Percentiles rank a stretch among this genome's conserved stretches.
Conservation (phyloP, 2,888 invertebrate genomes). For the Patella pellucida region DNA sequence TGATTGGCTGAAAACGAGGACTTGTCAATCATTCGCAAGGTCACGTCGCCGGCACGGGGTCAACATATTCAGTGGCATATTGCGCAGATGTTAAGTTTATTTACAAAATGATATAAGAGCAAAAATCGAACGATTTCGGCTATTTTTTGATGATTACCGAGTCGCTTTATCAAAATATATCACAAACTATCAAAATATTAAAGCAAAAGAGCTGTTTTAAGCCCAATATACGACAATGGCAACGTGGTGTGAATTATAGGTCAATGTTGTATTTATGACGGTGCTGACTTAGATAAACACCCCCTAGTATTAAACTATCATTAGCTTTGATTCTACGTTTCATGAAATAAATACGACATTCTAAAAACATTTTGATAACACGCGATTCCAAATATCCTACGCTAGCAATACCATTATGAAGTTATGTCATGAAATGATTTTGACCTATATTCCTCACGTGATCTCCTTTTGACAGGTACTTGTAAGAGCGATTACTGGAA, state of each 20-base stretch:
- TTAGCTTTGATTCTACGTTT: no score
- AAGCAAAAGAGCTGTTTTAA: neutral
- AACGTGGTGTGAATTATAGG: slow-evolving; percentile 23
- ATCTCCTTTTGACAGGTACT: neutral
- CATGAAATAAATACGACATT: no score
- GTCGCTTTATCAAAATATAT: neutral
- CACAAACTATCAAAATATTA: neutral
- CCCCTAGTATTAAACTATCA: slow-evolving; percentile 14
- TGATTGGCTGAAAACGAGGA: slow-evolving; percentile 44
- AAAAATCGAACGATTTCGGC: neutral
- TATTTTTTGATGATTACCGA: neutral
- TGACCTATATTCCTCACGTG: no score
- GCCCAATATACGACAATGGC: neutral
- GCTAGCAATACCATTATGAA: no score
- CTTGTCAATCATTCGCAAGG: slow-evolving; percentile 31
- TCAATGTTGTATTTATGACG: slow-evolving; percentile 25
- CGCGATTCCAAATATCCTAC: no score
- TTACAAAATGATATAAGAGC: slow-evolving; percentile 1
- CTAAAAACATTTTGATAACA: no score
- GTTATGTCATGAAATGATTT: no score
- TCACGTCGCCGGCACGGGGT: slow-evolving; percentile 21
- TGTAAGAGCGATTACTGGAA: slow-evolving; percentile 8
- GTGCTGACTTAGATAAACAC: slow-evolving; percentile 26
- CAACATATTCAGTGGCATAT: slow-evolving; percentile 13
- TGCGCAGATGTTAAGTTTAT: slow-evolving; percentile 6